Percentiles rank a stretch among this genome's conserved stretches.
Conservation (phyloP, 2,113 vertebrate species). For the Passer montanus region DNA sequence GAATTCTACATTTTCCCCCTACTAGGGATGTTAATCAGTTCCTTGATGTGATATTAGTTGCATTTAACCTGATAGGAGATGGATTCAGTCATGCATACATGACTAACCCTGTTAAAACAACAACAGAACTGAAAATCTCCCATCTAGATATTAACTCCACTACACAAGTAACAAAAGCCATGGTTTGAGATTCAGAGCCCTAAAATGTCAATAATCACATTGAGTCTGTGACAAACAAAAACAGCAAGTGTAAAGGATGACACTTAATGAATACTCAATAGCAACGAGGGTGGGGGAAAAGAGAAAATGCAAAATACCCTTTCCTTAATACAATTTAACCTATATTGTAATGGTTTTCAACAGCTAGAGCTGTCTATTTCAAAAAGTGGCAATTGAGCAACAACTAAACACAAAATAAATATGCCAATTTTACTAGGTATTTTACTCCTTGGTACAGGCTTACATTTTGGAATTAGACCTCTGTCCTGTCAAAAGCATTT, state of each 20-base stretch:
- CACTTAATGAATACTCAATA: not conserved
- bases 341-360: not conserved
- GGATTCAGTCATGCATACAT: conserved; percentile 1
- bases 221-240: not conserved
- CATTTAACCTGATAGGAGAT: conserved; percentile 44
- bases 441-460: not conserved
- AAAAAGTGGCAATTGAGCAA: not conserved
- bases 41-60: not conserved
- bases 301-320: not conserved
- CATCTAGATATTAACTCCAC: not conserved
- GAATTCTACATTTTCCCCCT: not conserved
- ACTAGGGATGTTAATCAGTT: conserved; percentile 7
- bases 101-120: conserved; percentile 21
- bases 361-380: not conserved
- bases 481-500: not conserved
- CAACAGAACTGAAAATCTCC: conserved; percentile 6
- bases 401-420: not conserved
- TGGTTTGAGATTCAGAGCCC: not conserved
- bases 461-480: not conserved
- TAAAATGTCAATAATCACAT: not conserved
- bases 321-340: not conserved
- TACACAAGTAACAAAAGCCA: not conserved
- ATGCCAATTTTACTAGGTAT: not conserved
- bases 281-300: not conserved
- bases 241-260: not conserved